Evolutionary conservation across 2,888 invertebrate species (phyloP), one percentile per base, ranked within the genome.

Genomic region (Drosophila neotestacea): DNA sequence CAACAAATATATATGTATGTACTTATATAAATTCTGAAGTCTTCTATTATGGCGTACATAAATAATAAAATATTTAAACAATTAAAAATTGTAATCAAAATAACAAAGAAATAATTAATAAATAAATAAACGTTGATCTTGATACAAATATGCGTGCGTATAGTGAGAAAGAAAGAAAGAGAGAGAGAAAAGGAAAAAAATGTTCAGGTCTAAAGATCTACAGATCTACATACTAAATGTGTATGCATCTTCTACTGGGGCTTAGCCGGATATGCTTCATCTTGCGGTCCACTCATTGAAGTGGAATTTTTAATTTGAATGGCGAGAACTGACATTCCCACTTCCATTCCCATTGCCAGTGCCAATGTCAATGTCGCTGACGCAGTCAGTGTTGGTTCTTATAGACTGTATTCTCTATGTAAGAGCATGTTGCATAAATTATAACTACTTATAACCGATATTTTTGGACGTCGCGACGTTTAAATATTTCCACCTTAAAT

Each of bases 191-290:
- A 30, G 7, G 9, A 48, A 13, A 48, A 7, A 55, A 11, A 42
- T 42, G 16, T 13, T 30, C 11, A 47, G 27, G 27, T 55, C 34
- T 55, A 34, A 7, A 55, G 22, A 51, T 41, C 32, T 28, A 52
- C 52, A 44, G 52, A 75, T 67, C 76, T 67, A 76, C 61, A 76
- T 71, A 52, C 58, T 60, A 38, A 46, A 73, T 22, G 42, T 68
- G 61, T 75, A 41, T 54, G 41, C 38, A 47, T 47, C 46, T 34
- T 51, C 52, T 41, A 77, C 47, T 77, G 72, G 69, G 63, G 47
- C 59, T 66, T 59, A 77, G 84, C 88, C 85, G 85, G 85, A 85
- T 85, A 79, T 73, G 77, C 81, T 88, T 88, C 85, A 88, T 85
- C 86, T 85, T 77, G 77, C 72, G 70, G 59, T 69, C 73, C 58